Evolutionary conservation across 2,797 vertebrate species (phyloP).

Genomic region (Lerista edwardsae): DNA sequence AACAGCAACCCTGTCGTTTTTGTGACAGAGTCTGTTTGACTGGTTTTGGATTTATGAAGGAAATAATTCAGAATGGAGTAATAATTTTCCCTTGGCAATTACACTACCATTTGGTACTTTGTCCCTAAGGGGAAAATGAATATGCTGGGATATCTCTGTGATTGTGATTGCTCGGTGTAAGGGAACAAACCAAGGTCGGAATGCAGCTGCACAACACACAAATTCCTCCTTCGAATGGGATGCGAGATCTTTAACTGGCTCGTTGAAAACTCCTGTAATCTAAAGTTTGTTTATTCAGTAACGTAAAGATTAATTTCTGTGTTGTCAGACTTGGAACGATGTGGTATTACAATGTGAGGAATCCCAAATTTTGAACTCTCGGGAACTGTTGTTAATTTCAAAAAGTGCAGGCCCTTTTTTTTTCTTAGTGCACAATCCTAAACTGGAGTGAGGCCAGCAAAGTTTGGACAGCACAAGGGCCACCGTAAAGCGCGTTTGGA

Average conservation of each 20-base stretch:
- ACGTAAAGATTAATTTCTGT: conserved; percentile 49
- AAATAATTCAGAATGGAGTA: conserved; percentile 80
- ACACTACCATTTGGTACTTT: conserved; percentile 82
- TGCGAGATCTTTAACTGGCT: conserved; percentile 53
- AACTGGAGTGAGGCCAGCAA: too few species aligned
- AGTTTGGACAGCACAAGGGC: too few species aligned
- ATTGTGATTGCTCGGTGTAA: conserved; percentile 68
- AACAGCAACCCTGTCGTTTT: conserved; percentile 70
- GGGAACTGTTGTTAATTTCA: background rate
- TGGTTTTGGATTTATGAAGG: conserved; percentile 78
- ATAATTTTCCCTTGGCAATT: conserved; percentile 84
- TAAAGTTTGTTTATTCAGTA: conserved; percentile 38
- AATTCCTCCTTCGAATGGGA: conserved; percentile 49
- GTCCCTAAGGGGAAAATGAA: conserved; percentile 80
- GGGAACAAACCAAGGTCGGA: conserved; percentile 80
- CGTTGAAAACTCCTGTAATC: conserved; percentile 51
- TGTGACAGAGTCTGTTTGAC: conserved; percentile 75
- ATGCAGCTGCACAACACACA: conserved; percentile 53
- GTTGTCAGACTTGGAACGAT: background rate
- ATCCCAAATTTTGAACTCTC: background rate
- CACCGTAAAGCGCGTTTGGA: too few species aligned
- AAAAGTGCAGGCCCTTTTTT: background rate
- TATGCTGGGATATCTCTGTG: conserved; percentile 74
- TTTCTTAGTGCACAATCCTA: too few species aligned
- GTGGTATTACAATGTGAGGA: conserved; percentile 27